phyloP scores from a whole-genome alignment of 1,140 invertebrate genomes.

The Aphelenchoides fujianensis region DNA sequence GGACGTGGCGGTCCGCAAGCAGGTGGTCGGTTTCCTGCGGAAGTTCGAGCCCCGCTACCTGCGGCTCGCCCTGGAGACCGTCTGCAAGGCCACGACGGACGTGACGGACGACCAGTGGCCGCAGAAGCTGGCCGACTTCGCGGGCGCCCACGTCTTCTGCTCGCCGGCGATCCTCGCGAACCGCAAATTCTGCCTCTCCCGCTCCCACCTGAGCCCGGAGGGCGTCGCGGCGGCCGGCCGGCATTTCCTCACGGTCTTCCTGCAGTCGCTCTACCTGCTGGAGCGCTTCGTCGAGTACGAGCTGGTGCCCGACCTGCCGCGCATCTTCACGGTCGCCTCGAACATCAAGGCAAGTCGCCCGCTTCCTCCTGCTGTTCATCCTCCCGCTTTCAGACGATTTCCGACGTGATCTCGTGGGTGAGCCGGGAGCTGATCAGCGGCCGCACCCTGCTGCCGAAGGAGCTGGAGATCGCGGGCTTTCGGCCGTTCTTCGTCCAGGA shows the following conservation, averaged over 20 bases:
- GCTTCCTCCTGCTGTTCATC: neutral
- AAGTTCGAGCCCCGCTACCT: neutral
- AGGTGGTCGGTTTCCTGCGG: neutral
- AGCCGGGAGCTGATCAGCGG: conserved; percentile 3
- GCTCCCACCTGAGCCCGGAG: neutral
- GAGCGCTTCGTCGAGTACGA: neutral
- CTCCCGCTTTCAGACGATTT: conserved; percentile 8
- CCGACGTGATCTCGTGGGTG: neutral
- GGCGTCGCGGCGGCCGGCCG: neutral
- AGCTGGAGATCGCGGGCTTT: neutral
- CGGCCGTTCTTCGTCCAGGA: neutral
- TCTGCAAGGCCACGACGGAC: neutral
- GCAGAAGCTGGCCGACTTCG: neutral
- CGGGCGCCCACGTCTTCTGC: neutral
- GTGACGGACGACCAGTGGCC: neutral
- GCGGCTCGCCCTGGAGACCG: neutral
- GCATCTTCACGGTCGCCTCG: neutral
- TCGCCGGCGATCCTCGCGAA: neutral
- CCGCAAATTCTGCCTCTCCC: neutral
- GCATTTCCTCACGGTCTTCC: neutral
- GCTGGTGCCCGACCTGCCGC: conserved; percentile 1
- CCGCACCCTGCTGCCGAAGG: neutral
- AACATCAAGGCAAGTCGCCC: neutral
- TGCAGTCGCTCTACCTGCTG: neutral
- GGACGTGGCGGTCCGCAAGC: neutral